Percentiles rank a stretch among this genome's conserved stretches.
These are phyloP conservation scores for Motacilla tschutschensis DNA, from an alignment of 2,113 vertebrate species.

Conservation along the genomic window DNA sequence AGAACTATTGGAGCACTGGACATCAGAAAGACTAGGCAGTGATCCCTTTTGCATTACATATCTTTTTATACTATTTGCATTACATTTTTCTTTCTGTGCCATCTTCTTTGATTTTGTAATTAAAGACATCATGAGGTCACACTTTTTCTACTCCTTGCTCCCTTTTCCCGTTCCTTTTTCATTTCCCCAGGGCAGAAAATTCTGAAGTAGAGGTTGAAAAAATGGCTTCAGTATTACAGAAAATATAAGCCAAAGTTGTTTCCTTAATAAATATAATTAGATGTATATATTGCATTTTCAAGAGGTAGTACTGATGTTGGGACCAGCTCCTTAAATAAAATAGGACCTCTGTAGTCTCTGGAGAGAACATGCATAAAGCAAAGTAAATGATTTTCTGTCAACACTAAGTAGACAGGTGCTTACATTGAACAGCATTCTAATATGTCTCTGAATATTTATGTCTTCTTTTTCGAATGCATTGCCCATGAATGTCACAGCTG, in stretches of 20 bases:
- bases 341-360: constrained; percentile 87
- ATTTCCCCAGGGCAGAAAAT: constrained; percentile 34
- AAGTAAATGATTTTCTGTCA: constrained; percentile 94
- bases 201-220: constrained; percentile 60
- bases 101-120: neutral
- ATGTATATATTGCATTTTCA: constrained; percentile 69
- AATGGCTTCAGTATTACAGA: constrained; percentile 68
- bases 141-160: neutral
- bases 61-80: neutral
- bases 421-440: constrained; percentile 95
- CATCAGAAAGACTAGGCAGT: neutral
- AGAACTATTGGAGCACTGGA: neutral
- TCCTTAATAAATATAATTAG: constrained; percentile 79
- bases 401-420: constrained; percentile 96
- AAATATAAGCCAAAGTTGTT: constrained; percentile 73
- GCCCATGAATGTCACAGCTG: constrained; percentile 96
- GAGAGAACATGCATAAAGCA: constrained; percentile 87
- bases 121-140: neutral
- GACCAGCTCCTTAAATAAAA: constrained; percentile 86
- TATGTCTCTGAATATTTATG: constrained; percentile 98
- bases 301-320: constrained; percentile 68
- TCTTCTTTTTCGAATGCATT: constrained; percentile 88
- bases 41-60: neutral
- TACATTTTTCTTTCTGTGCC: neutral
- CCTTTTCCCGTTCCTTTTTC: neutral